These are phyloP conservation scores for Orchestia grillus DNA, from an alignment of 1,140 invertebrate genomes.

Conservation along the genomic window DNA sequence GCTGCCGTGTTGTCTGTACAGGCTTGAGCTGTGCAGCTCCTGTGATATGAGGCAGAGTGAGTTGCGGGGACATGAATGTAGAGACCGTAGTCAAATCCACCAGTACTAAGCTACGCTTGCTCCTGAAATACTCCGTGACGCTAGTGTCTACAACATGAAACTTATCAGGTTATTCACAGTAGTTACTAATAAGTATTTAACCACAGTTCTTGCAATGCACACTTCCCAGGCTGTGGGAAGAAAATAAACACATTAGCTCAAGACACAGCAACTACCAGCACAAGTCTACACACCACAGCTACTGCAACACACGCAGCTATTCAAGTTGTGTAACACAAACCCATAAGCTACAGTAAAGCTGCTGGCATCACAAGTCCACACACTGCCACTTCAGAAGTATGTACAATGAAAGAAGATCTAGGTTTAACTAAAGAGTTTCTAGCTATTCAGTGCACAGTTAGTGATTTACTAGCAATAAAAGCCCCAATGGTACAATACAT, in stretches of 20 bases:
- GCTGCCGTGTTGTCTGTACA: neutral
- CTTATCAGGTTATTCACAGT: neutral
- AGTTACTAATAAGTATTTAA: neutral
- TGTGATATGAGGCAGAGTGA: neutral
- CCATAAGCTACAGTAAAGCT: neutral
- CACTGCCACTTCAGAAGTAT: no score
- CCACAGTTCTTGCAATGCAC: neutral
- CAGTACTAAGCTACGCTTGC: neutral
- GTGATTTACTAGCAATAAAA: no score
- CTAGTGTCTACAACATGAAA: neutral
- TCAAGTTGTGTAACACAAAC: neutral
- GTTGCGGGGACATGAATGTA: neutral
- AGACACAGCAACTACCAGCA: no score
- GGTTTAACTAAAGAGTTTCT: no score
- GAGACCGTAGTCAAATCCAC: neutral
- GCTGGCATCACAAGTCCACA: neutral
- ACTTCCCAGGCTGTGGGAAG: no score
- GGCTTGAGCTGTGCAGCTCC: constrained; percentile 24
- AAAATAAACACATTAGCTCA: no score
- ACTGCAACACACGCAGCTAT: neutral
- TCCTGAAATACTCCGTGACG: neutral
- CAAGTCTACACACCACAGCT: no score
- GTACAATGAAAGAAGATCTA: no score
- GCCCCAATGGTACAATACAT: no score
- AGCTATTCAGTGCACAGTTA: no score